These are phyloP conservation scores for Noctua comes DNA, from an alignment of 2,888 invertebrate species.

Conservation along the genomic window DNA sequence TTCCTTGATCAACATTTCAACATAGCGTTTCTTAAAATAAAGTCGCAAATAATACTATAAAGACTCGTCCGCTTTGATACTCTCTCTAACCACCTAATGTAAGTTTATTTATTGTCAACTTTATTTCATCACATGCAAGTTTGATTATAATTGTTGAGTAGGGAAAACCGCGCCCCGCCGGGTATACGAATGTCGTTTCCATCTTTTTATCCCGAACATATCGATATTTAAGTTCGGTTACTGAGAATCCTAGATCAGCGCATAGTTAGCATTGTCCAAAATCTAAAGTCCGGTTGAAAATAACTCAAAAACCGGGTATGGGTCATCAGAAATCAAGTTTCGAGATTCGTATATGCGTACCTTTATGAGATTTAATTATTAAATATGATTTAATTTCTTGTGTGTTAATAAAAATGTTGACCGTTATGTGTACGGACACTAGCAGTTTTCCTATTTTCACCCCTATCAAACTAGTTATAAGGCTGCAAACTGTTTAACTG, in stretches of 20 bases:
- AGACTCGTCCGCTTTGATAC: neutral
- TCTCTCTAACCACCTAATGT: neutral
- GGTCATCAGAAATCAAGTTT: neutral
- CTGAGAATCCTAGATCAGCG: neutral
- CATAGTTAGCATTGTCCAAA: neutral
- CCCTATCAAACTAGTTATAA: neutral
- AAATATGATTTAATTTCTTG: neutral
- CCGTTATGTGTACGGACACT: conserved; percentile 2
- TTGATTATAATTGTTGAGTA: neutral
- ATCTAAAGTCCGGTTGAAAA: neutral
- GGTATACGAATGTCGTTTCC: neutral
- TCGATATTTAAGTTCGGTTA: neutral
- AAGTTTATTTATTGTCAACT: neutral
- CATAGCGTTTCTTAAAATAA: neutral
- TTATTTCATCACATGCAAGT: neutral
- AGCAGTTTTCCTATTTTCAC: conserved; percentile 15
- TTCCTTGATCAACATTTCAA: neutral
- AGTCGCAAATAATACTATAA: neutral
- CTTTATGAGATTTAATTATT: conserved; percentile 10
- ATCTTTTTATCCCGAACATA: neutral
- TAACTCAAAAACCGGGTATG: neutral
- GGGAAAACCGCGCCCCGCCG: neutral
- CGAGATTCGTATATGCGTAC: neutral
- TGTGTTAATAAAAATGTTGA: conserved; percentile 13
- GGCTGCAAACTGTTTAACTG: conserved; percentile 12